Evolutionary conservation across 2,113 vertebrate genomes (phyloP), one percentile per base, ranked within the genome.

Genomic region (Canis aureus): DNA sequence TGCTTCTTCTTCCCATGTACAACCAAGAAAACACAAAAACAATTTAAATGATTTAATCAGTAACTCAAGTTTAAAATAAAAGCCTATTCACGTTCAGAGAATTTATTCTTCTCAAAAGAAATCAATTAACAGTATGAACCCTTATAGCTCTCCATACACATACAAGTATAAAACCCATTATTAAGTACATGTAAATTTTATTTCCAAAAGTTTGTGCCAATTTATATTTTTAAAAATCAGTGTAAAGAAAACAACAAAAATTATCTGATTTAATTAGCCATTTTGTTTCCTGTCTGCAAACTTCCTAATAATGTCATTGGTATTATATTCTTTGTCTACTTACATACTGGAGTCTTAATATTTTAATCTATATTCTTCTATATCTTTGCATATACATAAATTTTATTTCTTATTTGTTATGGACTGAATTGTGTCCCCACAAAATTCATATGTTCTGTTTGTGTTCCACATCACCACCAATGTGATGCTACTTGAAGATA

Each of bases 31-130:
- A 27, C 82, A 95, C 35, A 53, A 87, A 76, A 91, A 89, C 32
- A 93, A 87, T 12, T 19, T 35, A 92, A 67, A 93, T 76, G 27
- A 76, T 49, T 76, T 76, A 62, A 60, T 11, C 27, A 69, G 38
- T 43, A 23, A 55, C 29, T 96, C 85, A 91, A 80, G 93, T 35
- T 85, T 91, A 94, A 96, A 82, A 83, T 79, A 76, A 94, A 97
- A 78, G 88, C 13, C 53, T 74, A 87, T 32, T 88, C 71, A 87
- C 15, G 66, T 49, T 89, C 22, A 69, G 43, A 89, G 49, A 96
- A 85, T 85, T 85, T 96, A 85, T 76, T 1, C n/a, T 80, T 95
- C 27, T 91, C 67, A 19, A 60, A 64, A 64, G 23, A 19, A 90
- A 51, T 15, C 38, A 96, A 55, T 27, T 27, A 95, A 96, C 32